Base-by-base conservation (phyloP, 2,113 vertebrate species). In the Balaeniceps rex region DNA sequence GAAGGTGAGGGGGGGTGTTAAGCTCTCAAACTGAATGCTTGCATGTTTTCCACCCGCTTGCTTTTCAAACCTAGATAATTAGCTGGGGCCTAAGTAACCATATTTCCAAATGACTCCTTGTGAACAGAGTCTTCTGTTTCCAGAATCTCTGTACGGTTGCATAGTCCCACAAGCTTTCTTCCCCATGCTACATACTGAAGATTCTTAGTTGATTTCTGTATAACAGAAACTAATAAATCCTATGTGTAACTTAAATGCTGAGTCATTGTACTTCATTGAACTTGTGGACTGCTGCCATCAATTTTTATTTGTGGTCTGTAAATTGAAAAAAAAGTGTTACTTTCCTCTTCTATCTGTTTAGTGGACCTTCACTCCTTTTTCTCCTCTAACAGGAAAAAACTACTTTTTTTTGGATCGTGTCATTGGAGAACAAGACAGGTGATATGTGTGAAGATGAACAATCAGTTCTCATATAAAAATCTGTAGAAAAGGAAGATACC, bases 211-310 rank as follows among this genome's bases (percentile, higher is more conserved):
- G 52, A 87, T 95, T 96, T 95, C 70, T 97, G 93, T 97, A 90
- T 86, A 55, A 88, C 85, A 88, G 78, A 94, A 94, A 95, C 93
- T 77, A 97, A 97, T 89, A 96, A 97, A 97, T 46, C 42, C 23
- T 88, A n/a, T 44, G 19, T 95, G 42, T 83, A 93, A 97, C n/a
- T 75, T 58, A 83, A 91, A 85, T 57, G 51, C 84, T 52, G 95
- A 83, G 82, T 97, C 75, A 69, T 24, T 94, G 95, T 95, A 81
- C 47, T 93, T 97, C 71, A 86, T 96, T 97, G 66, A 75, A 60
- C 6, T 49, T 36, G 17, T 38, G 49, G 23, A 69, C 71, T 85
- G 54, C 49, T 80, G 38, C 58, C 54, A 70, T 66, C 10, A 54
- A 11, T 49, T 91, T 87, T 69, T 51, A 57, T 77, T 54, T 82